Conservation (phyloP, 2,888 invertebrate genomes). For the Machimus atricapillus region DNA sequence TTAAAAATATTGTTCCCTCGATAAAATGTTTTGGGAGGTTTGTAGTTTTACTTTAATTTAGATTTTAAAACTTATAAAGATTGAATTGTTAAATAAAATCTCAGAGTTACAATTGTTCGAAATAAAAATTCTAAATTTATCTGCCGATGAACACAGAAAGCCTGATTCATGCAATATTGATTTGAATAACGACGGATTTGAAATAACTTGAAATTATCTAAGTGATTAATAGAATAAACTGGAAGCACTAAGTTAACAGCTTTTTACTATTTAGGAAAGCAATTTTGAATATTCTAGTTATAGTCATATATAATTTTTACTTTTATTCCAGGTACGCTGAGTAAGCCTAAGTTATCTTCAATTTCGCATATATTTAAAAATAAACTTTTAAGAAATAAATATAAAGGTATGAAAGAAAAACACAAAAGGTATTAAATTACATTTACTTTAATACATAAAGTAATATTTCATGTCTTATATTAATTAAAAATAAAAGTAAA, state of each 20-base stretch:
- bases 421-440: background rate
- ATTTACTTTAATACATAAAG: slow-evolving; percentile 13
- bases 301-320: background rate
- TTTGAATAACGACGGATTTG: background rate
- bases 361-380: background rate
- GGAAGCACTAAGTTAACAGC: background rate
- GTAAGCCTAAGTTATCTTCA: background rate
- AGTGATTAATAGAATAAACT: background rate
- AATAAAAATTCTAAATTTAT: background rate
- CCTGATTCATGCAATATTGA: background rate
- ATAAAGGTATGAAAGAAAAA: background rate
- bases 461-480: slow-evolving; percentile 16
- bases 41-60: too few relatives aligned
- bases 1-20: too few relatives aligned
- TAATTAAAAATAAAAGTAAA: background rate
- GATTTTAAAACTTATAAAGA: too few relatives aligned
- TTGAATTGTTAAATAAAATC: too few relatives aligned
- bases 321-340: background rate
- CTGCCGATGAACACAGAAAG: background rate
- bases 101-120: background rate
- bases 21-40: too few relatives aligned
- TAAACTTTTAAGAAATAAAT: background rate
- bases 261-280: background rate
- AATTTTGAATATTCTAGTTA: background rate
- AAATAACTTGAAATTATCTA: background rate